Conservation (phyloP, 2,888 invertebrate species). For the Phaonia tiefii region DNA sequence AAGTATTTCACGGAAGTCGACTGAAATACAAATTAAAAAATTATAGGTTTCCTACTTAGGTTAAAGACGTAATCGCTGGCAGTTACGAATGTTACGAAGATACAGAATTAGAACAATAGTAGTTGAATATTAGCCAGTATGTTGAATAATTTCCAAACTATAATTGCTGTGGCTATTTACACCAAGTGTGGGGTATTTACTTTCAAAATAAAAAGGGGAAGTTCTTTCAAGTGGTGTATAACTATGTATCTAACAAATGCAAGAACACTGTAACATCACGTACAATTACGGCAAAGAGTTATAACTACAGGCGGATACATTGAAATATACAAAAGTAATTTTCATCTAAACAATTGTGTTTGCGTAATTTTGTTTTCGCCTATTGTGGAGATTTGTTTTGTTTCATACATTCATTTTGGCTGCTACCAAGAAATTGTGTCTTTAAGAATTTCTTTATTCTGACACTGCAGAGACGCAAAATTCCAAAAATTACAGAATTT, state of each 20-base stretch:
- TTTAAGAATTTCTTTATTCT: slow-evolving; percentile 13
- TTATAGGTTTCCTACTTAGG: too few species aligned
- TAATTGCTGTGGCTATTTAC: too few species aligned
- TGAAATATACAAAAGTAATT: slow-evolving; percentile 33
- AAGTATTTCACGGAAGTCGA: too few species aligned
- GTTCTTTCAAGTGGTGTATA: not conserved
- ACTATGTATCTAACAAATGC: not conserved
- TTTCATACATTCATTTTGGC: slow-evolving; percentile 17
- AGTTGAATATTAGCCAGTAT: too few species aligned
- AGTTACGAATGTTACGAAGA: too few species aligned
- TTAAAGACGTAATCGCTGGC: too few species aligned
- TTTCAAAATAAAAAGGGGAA: not conserved
- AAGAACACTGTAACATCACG: slow-evolving; percentile 5
- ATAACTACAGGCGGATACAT: not conserved
- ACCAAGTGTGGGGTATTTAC: too few species aligned
- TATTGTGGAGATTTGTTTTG: slow-evolving; percentile 21
- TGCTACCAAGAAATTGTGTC: slow-evolving; percentile 32
- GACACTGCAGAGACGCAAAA: too few species aligned
- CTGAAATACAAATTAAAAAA: too few species aligned
- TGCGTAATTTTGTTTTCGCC: slow-evolving; percentile 27
- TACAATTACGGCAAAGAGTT: slow-evolving; percentile 24
- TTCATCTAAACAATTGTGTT: slow-evolving; percentile 33
- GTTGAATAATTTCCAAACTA: too few species aligned
- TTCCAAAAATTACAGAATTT: not conserved
- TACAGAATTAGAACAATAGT: too few species aligned